Conservation (phyloP, 2,113 vertebrate species). For the Lepus americanus region DNA sequence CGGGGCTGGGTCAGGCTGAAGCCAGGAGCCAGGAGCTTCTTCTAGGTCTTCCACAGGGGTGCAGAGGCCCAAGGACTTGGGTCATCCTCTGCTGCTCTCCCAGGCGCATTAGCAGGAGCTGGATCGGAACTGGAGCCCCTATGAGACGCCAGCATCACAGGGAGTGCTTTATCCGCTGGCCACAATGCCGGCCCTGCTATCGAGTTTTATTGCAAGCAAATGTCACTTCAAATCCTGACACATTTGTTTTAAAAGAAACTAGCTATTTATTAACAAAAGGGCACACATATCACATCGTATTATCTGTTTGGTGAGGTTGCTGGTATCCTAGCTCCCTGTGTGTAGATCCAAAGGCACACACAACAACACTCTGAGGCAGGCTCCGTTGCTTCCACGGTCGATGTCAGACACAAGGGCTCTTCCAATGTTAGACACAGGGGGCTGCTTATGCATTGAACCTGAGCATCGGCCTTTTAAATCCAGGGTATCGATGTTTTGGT, state of each 20-base stretch:
- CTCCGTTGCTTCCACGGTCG: neutral
- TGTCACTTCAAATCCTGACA: neutral
- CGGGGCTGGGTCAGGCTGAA: no score
- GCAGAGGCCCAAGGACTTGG: no score
- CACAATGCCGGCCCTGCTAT: neutral
- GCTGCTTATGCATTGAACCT: neutral
- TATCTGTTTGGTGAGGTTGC: neutral
- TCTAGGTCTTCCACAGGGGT: no score
- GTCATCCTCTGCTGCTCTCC: no score
- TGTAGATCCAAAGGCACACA: neutral
- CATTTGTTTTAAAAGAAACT: neutral
- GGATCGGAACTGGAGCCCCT: no score
- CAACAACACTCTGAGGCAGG: rapidly evolving
- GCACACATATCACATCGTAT: neutral
- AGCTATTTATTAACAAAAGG: neutral
- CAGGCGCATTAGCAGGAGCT: no score
- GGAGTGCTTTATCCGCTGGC: no score
- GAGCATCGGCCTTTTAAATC: neutral
- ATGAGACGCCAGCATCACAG: no score
- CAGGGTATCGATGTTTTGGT: neutral
- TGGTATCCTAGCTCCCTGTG: neutral
- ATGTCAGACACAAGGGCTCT: neutral
- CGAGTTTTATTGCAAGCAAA: neutral
- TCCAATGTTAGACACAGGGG: neutral
- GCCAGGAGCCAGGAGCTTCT: no score